Base-by-base conservation (phyloP, 2,888 invertebrate genomes). In the Neoascia interrupta region DNA sequence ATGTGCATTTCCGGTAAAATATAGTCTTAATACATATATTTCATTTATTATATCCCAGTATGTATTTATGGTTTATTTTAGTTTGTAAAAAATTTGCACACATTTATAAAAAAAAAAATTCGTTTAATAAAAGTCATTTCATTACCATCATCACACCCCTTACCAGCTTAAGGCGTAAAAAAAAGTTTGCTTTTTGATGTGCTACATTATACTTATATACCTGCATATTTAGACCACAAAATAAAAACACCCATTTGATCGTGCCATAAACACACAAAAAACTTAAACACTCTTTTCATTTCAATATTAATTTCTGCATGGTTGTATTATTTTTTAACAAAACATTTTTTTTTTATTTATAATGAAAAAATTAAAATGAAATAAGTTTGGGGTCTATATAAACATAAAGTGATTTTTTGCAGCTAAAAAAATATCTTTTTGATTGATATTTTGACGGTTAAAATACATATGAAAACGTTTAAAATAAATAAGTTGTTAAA, bases 1-100 rank as follows among this genome's bases (percentile, higher is more conserved):
- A 47, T 23, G 36, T 56, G 41, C 18, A 56, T 53, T 58, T 72
- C 37, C 45, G 53, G 39, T 54, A 31, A 16, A 37, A 56, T 41
- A 31, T 31, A n/a, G 49, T 63, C 31, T n/a, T 21, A 39, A 34
- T 41, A n/a, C n/a, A n/a, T 58, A 43, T 63, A 31, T 41, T 63
- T 45, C 19, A n/a, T 69, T 80, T 74, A 81, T 81, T 79, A 79
- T 79, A 79, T 79, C 79, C 79, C 79, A 79, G 79, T 79, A 79
- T 79, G 79, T 81, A 70, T 54, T 75, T 51, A 31, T 41, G 3
- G 31, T 63, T 39, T 6, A 26, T 58, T 49, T 39, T 2, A 26
- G 56, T 47, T 47, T 56, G 3, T 8, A 18, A 51, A 21, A 21
- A 45, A 49, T 54, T 36, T 58, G 63, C 75, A 56, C 75, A 75